Evolutionary conservation across 2,888 invertebrate genomes (phyloP).

Genomic region (Agriopis aurantiaria): DNA sequence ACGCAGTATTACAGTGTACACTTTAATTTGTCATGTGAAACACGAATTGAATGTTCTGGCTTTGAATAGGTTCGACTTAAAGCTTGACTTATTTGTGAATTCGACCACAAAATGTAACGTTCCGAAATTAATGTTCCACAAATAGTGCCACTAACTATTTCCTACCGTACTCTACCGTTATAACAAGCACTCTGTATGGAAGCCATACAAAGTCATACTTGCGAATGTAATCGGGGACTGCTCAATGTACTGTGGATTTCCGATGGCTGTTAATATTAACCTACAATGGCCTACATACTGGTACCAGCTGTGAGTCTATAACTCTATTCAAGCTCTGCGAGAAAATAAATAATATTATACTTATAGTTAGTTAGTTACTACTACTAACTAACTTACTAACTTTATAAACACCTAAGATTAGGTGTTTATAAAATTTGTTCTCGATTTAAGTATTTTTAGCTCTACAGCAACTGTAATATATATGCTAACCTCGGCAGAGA

Average conservation of each 20-base stretch:
- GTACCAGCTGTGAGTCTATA: not conserved
- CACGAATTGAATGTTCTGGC: too few species aligned
- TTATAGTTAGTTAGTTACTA: too few species aligned
- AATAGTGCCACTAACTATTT: constrained; percentile 18
- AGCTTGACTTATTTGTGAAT: not conserved
- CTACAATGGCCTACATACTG: not conserved
- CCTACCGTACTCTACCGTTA: constrained; percentile 2
- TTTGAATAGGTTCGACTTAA: not conserved
- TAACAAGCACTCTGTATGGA: not conserved
- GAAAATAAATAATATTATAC: too few species aligned
- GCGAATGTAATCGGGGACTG: constrained; percentile 2
- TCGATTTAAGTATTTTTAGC: too few species aligned
- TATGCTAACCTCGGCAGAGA: too few species aligned
- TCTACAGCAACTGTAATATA: too few species aligned
- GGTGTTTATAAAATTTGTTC: too few species aligned
- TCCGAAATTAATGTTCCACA: not conserved
- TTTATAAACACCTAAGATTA: too few species aligned
- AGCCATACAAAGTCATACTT: constrained; percentile 8
- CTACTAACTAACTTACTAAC: too few species aligned
- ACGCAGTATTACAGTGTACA: too few species aligned
- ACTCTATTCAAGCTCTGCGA: not conserved
- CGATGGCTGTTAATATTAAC: not conserved
- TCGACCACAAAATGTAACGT: not conserved
- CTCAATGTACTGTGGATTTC: not conserved
- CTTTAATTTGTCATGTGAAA: too few species aligned